Evolutionary conservation across 2,113 vertebrate genomes (phyloP).

Genomic region (Engystomops pustulosus): DNA sequence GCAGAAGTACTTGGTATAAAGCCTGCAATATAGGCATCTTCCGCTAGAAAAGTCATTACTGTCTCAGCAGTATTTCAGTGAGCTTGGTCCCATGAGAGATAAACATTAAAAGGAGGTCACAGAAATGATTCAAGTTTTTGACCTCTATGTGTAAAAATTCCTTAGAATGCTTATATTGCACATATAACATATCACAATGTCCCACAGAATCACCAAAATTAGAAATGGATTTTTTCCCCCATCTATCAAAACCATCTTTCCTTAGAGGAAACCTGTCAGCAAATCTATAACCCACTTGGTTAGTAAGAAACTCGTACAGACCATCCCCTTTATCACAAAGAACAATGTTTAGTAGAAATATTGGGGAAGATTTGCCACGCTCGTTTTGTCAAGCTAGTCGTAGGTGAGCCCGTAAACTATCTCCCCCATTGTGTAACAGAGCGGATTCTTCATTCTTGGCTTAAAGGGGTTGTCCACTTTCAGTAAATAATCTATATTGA

Average conservation of each 20-base stretch:
- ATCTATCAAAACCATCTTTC: background rate
- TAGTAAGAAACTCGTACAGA: no score
- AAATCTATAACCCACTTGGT: no score
- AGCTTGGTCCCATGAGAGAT: slow-evolving; percentile 36
- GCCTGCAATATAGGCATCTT: slow-evolving; percentile 1
- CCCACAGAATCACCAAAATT: background rate
- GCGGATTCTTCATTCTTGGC: no score
- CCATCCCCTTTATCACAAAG: no score
- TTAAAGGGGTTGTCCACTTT: no score
- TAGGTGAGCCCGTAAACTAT: no score
- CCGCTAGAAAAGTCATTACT: slow-evolving; percentile 30
- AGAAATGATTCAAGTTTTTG: slow-evolving; percentile 36
- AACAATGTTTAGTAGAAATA: no score
- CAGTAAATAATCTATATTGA: no score
- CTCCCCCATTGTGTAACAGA: no score
- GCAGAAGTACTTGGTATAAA: background rate
- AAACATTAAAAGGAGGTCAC: slow-evolving; percentile 16
- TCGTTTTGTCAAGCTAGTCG: no score
- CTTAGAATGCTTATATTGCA: background rate
- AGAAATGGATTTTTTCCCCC: background rate
- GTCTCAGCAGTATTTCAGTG: slow-evolving; percentile 44
- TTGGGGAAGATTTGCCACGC: no score
- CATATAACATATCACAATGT: slow-evolving; percentile 26
- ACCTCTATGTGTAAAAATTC: slow-evolving; percentile 17
- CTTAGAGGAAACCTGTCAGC: no score